Percentiles rank a stretch among this genome's conserved stretches.
phyloP scores from a whole-genome alignment of 2,888 invertebrate genomes.

The Platycheirus rosarum region DNA sequence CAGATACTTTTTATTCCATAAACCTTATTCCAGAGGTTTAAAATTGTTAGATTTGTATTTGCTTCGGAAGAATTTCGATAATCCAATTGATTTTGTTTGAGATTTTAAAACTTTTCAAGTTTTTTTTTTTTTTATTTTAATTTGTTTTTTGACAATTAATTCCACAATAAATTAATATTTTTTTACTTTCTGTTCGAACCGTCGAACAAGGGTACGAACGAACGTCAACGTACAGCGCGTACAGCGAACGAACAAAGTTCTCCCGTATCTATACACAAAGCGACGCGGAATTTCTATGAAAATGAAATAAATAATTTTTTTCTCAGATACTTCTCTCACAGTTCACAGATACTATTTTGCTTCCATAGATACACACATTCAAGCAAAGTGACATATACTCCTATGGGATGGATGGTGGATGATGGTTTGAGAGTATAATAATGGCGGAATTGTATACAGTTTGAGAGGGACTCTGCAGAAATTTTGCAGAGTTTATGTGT shows the following conservation, averaged over 20 bases:
- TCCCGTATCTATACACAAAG: conserved; percentile 74
- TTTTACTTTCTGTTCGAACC: conserved; percentile 69
- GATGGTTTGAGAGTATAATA: conserved; percentile 45
- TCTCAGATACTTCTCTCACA: conserved; percentile 58
- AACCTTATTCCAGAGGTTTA: neutral
- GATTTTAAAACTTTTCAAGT: conserved; percentile 13
- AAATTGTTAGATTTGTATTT: neutral
- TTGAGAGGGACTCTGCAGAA: conserved; percentile 30
- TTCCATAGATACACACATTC: conserved; percentile 2
- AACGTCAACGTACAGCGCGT: conserved; percentile 73
- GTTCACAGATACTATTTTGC: conserved; percentile 18
- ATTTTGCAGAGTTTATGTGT: conserved; percentile 46
- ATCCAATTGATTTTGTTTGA: conserved; percentile 2
- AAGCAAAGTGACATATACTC: conserved; percentile 14
- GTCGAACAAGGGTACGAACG: conserved; percentile 72
- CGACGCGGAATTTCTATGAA: conserved; percentile 74
- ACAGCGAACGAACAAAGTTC: conserved; percentile 73
- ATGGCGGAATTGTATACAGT: conserved; percentile 70
- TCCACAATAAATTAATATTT: conserved; percentile 28
- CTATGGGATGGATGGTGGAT: no score
- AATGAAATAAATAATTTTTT: conserved; percentile 42
- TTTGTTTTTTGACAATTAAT: conserved; percentile 30
- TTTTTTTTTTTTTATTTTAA: conserved; percentile 5
- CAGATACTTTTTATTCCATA: conserved; percentile 12
- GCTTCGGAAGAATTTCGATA: neutral